phyloP scores from a whole-genome alignment of 2,797 vertebrate genomes.

The Helostoma temminkii region DNA sequence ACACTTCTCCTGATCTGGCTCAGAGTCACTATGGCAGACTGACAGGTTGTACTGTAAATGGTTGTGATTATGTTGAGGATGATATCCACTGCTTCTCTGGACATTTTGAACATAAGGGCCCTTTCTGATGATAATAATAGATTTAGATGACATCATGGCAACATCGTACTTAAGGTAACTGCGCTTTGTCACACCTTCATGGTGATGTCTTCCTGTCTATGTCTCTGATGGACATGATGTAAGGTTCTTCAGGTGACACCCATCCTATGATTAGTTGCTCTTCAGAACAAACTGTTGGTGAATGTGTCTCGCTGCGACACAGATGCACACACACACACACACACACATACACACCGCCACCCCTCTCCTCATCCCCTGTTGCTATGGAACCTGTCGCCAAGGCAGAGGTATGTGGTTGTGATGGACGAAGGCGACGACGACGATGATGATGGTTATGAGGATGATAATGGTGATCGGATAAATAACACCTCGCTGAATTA shows the following conservation, averaged over 20 bases:
- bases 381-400: constrained; percentile 85
- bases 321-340: constrained; percentile 16
- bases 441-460: constrained; percentile 24
- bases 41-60: not conserved
- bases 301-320: constrained; percentile 71
- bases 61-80: not conserved
- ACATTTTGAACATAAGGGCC: not conserved
- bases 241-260: constrained; percentile 46
- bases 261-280: constrained; percentile 44
- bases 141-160: constrained; percentile 39
- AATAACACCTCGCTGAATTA: constrained; percentile 35
- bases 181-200: constrained; percentile 7
- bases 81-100: constrained; percentile 1
- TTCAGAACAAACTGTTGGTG: constrained; percentile 61
- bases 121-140: not conserved
- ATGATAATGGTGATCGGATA: constrained; percentile 39
- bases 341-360: constrained; percentile 45
- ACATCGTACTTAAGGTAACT: constrained; percentile 14
- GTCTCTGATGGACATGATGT: constrained; percentile 8
- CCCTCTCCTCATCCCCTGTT: constrained; percentile 76
- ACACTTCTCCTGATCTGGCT: constrained; percentile 5
- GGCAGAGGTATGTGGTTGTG: constrained; percentile 76
- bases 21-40: not conserved
- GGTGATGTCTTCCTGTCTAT: constrained; percentile 5
- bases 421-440: constrained; percentile 49